Percentiles rank a stretch among this genome's conserved stretches.
Conservation (phyloP, 2,797 vertebrate genomes). For the Malurus splendens region DNA sequence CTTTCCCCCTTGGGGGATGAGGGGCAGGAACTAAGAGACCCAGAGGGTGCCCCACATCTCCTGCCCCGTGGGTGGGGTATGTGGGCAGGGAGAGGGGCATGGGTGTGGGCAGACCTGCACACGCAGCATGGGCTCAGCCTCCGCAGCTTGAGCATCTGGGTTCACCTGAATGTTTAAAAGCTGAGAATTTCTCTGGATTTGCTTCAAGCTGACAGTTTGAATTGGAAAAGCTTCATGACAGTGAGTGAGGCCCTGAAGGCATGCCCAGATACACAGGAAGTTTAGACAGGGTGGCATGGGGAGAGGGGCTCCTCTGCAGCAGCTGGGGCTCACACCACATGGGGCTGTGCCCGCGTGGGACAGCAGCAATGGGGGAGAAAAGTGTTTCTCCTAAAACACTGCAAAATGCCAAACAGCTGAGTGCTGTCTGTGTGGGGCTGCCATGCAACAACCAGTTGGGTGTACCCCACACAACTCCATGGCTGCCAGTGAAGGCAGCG, state of each 20-base stretch:
- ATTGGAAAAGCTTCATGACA: accelerated
- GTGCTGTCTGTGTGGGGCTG: accelerated
- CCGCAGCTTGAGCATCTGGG: accelerated
- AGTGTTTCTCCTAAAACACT: background rate
- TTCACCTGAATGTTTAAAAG: background rate
- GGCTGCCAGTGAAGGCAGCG: accelerated
- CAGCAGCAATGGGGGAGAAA: accelerated
- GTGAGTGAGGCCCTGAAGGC: background rate
- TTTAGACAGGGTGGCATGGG: accelerated
- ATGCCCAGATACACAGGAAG: accelerated
- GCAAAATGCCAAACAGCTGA: background rate
- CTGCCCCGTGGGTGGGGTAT: accelerated
- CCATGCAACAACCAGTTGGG: background rate
- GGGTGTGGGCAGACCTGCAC: accelerated
- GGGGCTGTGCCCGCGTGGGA: background rate
- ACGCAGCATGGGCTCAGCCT: accelerated
- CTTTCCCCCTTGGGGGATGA: background rate
- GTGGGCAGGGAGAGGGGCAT: accelerated
- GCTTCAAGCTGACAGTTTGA: background rate
- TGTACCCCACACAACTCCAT: accelerated
- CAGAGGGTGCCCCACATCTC: accelerated
- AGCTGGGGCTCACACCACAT: accelerated
- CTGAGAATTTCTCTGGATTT: background rate
- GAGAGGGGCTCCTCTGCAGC: background rate
- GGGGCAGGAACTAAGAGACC: accelerated